phyloP scores from a whole-genome alignment of 2,888 invertebrate genomes.

The Cloeon dipterum region DNA sequence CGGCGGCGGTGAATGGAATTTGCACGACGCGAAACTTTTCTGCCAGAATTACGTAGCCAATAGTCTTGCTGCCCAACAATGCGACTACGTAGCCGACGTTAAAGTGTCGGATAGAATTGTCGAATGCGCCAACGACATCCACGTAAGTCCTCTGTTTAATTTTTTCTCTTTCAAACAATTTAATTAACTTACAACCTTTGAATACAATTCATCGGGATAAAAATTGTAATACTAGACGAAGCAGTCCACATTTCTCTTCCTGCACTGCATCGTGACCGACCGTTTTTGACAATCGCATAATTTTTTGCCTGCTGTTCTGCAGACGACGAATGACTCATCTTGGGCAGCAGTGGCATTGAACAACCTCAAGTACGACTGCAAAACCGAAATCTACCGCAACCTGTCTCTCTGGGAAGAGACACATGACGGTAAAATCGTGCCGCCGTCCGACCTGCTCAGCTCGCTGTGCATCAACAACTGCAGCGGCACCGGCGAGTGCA shows the following conservation, averaged over 20 bases:
- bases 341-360: conserved; percentile 11
- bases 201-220: too few relatives aligned
- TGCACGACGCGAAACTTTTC: conserved; percentile 10
- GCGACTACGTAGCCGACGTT: conserved; percentile 1
- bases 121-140: conserved; percentile 5
- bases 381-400: conserved; percentile 12
- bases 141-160: conserved; percentile 3
- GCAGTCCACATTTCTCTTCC: too few relatives aligned
- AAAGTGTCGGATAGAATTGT: conserved; percentile 4
- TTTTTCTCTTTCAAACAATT: background rate
- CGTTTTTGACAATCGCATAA: too few relatives aligned
- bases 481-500: conserved; percentile 6
- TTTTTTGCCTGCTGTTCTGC: background rate
- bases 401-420: conserved; percentile 11
- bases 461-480: conserved; percentile 7
- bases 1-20: conserved; percentile 8
- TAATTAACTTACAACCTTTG: background rate
- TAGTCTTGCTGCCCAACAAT: conserved; percentile 3
- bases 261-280: too few relatives aligned
- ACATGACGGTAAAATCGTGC: conserved; percentile 3
- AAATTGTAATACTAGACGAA: too few relatives aligned
- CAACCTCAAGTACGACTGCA: conserved; percentile 11
- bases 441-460: conserved; percentile 5
- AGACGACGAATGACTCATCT: conserved; percentile 10
- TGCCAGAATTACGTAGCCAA: conserved; percentile 7